Base-by-base conservation (phyloP, 2,113 vertebrate species). In the Poecile atricapillus region DNA sequence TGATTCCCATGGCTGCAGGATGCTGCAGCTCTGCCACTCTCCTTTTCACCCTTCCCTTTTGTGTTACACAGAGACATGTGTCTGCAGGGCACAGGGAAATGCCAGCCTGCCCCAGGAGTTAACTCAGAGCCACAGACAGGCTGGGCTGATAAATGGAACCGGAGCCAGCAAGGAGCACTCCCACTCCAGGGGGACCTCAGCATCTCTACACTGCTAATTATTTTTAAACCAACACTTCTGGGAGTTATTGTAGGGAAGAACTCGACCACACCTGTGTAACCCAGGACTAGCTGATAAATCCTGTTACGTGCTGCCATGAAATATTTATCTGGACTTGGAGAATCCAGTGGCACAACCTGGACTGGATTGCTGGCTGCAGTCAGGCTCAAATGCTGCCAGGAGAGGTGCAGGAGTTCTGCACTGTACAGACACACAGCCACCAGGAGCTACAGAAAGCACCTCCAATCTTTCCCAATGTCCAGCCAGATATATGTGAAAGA, bases 241-340 rank as follows among this genome's bases (percentile, higher is more conserved):
- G 31, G 62, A 3, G 15, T 11, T 11, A 11, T 10, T 2, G 19
- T 2, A 10, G 2, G 7, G 39, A 20, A 93, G 41, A 55, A 75
- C 7, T 55, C 31, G 49, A 22, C 53, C 76, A 49, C 15, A 7
- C 7, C 56, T 44, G 13, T 22, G 11, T 44, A 43, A 76, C 23
- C 39, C 58, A 39, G 59, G 35, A 33, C 9, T 23, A 22, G 12
- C 39, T 52, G 75, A 35, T 13, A 20, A 69, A 56, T 15, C 12
- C 1, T 15, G 7, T 62, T 16, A 39, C 0, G 1, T 22, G 7
- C 9, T 49, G 55, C 6, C 2, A 2, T 17, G 35, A 47, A 84
- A 47, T n/a, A 43, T 47, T 69, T 73, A 56, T n/a, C 25, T 56
- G 1, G 1, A 5, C 28, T 37, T 87, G 56, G 37, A 56, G 39